Evolutionary conservation across 2,797 vertebrate species (phyloP).

Genomic region (Myotis vivesi): DNA sequence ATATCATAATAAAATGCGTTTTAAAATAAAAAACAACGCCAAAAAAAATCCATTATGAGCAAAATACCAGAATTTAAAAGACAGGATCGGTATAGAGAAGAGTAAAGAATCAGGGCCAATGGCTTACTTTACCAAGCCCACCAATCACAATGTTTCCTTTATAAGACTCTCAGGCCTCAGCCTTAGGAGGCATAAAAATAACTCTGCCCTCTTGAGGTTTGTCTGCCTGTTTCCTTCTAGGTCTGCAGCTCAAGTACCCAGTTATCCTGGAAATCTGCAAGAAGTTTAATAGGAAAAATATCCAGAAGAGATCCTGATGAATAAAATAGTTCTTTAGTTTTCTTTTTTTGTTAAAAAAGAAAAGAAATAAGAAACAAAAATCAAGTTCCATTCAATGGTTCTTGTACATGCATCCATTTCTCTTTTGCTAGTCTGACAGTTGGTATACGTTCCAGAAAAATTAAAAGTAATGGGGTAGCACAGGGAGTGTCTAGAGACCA

Average conservation of each 20-base stretch:
- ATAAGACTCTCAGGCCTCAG: not conserved
- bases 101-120: not conserved
- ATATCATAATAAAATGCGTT: not conserved
- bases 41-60: not conserved
- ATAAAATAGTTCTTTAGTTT: constrained; percentile 43
- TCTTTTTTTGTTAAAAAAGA: constrained; percentile 51
- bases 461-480: constrained; percentile 54
- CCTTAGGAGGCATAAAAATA: not conserved
- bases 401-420: constrained; percentile 68
- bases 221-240: not conserved
- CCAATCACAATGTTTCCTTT: not conserved
- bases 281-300: constrained; percentile 10
- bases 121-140: not conserved
- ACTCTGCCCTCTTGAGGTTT: not conserved
- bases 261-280: constrained; percentile 12
- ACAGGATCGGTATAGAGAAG: not conserved
- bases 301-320: not conserved
- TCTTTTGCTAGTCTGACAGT: constrained; percentile 72
- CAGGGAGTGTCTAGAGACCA: constrained; percentile 51
- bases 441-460: constrained; percentile 54
- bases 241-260: not conserved
- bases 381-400: constrained; percentile 23
- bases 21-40: constrained; percentile 19
- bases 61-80: not conserved
- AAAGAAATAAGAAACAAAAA: constrained; percentile 64